phyloP scores from a whole-genome alignment of 1,140 invertebrate genomes.

The Aphidius ervi region DNA sequence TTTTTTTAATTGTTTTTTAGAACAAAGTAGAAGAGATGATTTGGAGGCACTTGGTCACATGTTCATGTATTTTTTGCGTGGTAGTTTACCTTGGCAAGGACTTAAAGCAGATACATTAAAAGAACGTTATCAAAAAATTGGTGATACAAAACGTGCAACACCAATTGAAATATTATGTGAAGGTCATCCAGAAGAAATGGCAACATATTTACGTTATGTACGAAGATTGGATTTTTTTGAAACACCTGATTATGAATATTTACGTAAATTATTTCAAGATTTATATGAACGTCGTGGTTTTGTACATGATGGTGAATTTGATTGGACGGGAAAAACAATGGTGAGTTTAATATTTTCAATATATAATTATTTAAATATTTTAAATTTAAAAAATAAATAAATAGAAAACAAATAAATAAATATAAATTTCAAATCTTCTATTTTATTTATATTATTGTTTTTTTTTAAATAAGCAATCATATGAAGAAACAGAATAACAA shows the following conservation, averaged over 20 bases:
- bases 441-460: too few species aligned
- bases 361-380: background rate
- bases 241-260: slow-evolving; percentile 98
- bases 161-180: slow-evolving; percentile 97
- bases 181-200: slow-evolving; percentile 95
- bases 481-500: too few species aligned
- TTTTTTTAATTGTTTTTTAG: slow-evolving; percentile 50
- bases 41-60: slow-evolving; percentile 99
- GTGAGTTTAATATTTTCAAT: slow-evolving; percentile 51
- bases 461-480: too few species aligned
- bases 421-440: background rate
- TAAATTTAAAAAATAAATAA: too few species aligned
- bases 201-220: slow-evolving; percentile 96
- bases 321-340: slow-evolving; percentile 97
- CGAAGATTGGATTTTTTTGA: slow-evolving; percentile 98
- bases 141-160: slow-evolving; percentile 97
- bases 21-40: slow-evolving; percentile 98
- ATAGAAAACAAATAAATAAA: background rate
- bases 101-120: slow-evolving; percentile 99
- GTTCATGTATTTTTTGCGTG: slow-evolving; percentile 99
- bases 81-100: slow-evolving; percentile 99
- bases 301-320: slow-evolving; percentile 93
- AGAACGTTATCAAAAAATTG: slow-evolving; percentile 99
- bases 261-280: slow-evolving; percentile 91
- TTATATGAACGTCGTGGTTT: slow-evolving; percentile 91